phyloP scores from a whole-genome alignment of 2,797 vertebrate species.

The Allenopithecus nigroviridis region DNA sequence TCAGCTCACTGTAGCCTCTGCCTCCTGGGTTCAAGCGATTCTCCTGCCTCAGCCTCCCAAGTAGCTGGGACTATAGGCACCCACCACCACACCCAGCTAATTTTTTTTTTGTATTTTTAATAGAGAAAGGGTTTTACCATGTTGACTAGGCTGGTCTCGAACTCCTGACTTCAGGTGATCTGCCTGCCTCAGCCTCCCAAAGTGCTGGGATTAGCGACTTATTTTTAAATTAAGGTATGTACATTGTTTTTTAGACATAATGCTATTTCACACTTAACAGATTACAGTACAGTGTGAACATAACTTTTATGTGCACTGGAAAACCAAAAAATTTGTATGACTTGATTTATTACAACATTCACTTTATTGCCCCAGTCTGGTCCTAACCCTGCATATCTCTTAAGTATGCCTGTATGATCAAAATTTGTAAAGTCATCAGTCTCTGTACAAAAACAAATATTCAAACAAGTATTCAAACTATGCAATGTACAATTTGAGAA shows the following conservation, averaged over 20 bases:
- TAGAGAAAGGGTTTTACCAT: too few species aligned
- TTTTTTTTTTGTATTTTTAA: too few species aligned
- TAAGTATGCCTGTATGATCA: not conserved
- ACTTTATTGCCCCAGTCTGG: not conserved
- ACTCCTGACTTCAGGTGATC: too few species aligned
- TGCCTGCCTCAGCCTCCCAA: too few species aligned
- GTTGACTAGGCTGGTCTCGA: too few species aligned
- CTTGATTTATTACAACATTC: not conserved
- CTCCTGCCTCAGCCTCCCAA: too few species aligned
- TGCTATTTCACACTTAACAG: not conserved
- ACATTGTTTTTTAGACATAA: not conserved
- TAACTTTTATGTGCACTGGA: not conserved
- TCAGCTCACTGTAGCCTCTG: too few species aligned
- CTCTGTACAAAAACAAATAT: not conserved
- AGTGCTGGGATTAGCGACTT: not conserved
- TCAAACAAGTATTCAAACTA: not conserved
- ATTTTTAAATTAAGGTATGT: not conserved
- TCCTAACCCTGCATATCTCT: not conserved
- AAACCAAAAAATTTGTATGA: not conserved
- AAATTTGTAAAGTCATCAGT: not conserved
- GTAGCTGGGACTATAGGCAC: too few species aligned
- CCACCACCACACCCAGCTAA: too few species aligned
- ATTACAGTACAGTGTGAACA: not conserved
- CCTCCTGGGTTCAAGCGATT: too few species aligned
- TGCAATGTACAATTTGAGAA: not conserved